phyloP scores from a whole-genome alignment of 1,140 invertebrate genomes.

The Trichonephila clavata region DNA sequence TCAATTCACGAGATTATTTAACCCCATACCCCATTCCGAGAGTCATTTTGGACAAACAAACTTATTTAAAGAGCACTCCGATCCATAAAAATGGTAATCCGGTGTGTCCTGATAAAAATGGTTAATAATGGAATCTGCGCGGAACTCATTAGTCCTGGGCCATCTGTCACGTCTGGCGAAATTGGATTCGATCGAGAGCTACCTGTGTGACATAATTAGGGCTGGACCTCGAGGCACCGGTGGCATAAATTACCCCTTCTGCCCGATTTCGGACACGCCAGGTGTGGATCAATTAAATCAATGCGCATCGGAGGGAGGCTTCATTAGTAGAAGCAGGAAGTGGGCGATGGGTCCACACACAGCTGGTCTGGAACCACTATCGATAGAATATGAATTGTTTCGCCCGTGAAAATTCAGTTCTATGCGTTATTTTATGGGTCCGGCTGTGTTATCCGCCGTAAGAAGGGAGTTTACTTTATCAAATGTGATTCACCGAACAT shows the following conservation, averaged over 20 bases:
- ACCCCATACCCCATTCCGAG: too few species aligned
- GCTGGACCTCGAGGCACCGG: background rate
- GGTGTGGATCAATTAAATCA: conserved; percentile 38
- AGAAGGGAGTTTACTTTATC: too few species aligned
- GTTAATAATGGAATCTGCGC: too few species aligned
- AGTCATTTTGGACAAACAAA: background rate
- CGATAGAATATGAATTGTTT: background rate
- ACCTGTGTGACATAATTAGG: conserved; percentile 34
- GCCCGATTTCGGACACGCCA: conserved; percentile 39
- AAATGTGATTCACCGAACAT: too few species aligned
- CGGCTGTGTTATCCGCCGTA: too few species aligned
- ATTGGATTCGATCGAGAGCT: conserved; percentile 22
- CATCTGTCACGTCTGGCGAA: conserved; percentile 16
- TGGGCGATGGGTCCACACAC: background rate
- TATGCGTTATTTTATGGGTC: too few species aligned
- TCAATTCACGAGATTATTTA: too few species aligned
- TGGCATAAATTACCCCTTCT: conserved; percentile 30
- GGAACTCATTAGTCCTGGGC: background rate
- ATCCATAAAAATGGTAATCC: conserved; percentile 27
- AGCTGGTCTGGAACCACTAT: background rate
- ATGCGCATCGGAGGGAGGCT: conserved; percentile 14
- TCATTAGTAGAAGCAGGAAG: background rate
- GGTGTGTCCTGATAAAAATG: background rate
- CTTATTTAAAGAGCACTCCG: background rate
- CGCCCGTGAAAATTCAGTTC: too few species aligned